Conservation (phyloP, 64 coral and sea anemone species). For the Pocillopora verrucosa region DNA sequence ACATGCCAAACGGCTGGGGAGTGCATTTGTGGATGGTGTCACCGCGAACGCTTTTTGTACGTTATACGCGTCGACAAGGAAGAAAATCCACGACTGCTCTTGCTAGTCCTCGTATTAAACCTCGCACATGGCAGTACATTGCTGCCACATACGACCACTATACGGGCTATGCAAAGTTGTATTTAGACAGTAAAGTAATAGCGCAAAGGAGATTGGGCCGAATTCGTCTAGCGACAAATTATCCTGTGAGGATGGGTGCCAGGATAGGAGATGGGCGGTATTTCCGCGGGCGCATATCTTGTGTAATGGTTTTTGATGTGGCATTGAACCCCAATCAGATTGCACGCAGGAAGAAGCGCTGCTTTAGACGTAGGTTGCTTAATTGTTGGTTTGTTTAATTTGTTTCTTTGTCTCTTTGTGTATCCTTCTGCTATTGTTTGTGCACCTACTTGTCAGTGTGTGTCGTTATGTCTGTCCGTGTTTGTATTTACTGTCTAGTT, state of each 20-base stretch:
- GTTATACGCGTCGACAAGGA: conserved; percentile 45
- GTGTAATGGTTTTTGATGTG: conserved; percentile 78
- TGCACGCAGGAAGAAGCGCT: conserved; percentile 44
- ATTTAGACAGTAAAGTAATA: conserved; percentile 63
- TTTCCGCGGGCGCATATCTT: conserved; percentile 75
- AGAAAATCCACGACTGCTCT: conserved; percentile 22
- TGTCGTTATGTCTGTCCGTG: background rate
- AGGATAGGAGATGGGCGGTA: conserved; percentile 35
- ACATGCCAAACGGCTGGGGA: conserved; percentile 68
- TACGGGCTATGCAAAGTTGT: conserved; percentile 59
- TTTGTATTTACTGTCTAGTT: background rate
- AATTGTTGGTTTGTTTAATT: too few relatives aligned
- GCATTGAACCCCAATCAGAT: conserved; percentile 65
- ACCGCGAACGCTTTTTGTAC: conserved; percentile 43
- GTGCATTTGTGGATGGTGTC: conserved; percentile 71
- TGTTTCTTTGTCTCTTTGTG: background rate
- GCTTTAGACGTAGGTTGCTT: conserved; percentile 37
- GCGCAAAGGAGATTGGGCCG: conserved; percentile 62
- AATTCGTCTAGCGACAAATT: conserved; percentile 53
- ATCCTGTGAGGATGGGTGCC: conserved; percentile 58
- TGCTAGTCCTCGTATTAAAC: conserved; percentile 32
- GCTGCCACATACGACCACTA: conserved; percentile 65
- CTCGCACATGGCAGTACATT: conserved; percentile 73
- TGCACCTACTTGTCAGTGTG: background rate
- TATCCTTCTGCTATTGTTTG: background rate